A percentile compares a stretch with the other conserved stretches of the same genome.
Conservation (phyloP, 2,797 vertebrate species). For the Danio aesculapii region DNA sequence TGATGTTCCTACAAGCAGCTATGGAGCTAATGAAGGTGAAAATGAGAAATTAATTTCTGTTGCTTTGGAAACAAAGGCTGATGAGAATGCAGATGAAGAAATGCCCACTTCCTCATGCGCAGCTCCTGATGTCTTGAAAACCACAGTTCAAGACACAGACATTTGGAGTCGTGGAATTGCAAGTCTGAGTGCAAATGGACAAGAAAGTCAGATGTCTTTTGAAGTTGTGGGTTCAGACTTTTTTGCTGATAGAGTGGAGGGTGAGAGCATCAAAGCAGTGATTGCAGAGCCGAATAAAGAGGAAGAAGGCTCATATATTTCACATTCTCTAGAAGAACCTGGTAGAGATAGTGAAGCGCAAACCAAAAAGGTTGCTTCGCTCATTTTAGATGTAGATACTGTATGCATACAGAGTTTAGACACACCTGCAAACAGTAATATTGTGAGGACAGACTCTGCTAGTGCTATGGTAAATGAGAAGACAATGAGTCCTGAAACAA, state of each 20-base stretch:
- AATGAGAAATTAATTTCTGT: background rate
- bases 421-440: conserved; percentile 11
- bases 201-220: background rate
- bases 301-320: background rate
- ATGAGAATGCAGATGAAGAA: conserved; percentile 16
- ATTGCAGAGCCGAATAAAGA: conserved; percentile 11
- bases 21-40: background rate
- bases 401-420: conserved; percentile 45
- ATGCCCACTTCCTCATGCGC: background rate
- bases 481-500: background rate
- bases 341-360: background rate
- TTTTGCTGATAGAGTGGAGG: background rate
- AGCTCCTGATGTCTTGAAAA: background rate
- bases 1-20: background rate
- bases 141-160: background rate
- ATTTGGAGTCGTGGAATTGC: background rate
- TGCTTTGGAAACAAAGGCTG: conserved; percentile 20
- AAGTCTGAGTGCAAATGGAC: conserved; percentile 2
- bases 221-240: background rate
- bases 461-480: conserved; percentile 20
- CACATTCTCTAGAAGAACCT: background rate
- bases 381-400: conserved; percentile 56
- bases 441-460: conserved; percentile 4
- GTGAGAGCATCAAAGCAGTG: conserved; percentile 2
- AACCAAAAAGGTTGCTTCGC: conserved; percentile 40